Evolutionary conservation across 2,888 invertebrate species (phyloP).

Genomic region (Tachystola acroxantha): DNA sequence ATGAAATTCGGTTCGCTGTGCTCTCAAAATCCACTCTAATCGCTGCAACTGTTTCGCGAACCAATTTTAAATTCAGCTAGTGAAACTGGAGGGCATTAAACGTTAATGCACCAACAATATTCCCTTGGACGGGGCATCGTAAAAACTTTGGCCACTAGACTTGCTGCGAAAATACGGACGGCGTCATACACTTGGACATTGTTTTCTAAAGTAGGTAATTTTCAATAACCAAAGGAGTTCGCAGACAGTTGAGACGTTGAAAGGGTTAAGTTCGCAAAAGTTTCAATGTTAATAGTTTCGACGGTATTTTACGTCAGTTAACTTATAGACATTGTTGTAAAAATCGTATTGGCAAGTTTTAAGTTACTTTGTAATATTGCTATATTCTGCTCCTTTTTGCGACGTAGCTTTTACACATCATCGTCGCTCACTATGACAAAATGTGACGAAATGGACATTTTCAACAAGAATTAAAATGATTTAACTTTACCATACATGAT

Average conservation of each 20-base stretch:
- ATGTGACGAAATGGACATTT: too few relatives aligned
- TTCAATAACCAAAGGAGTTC: conserved; percentile 64
- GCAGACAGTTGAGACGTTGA: conserved; percentile 35
- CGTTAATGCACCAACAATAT: conserved; percentile 72
- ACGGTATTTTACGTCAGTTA: not conserved
- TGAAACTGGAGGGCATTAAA: conserved; percentile 56
- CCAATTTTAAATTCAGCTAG: conserved; percentile 62
- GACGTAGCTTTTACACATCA: too few relatives aligned
- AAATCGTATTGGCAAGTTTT: too few relatives aligned
- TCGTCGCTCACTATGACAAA: too few relatives aligned
- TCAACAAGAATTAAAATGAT: too few relatives aligned
- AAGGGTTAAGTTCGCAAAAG: not conserved
- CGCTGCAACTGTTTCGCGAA: conserved; percentile 47
- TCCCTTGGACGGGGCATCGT: conserved; percentile 55
- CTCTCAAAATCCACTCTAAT: conserved; percentile 31
- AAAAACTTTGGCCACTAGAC: conserved; percentile 64
- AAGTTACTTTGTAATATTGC: too few relatives aligned
- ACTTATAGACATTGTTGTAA: too few relatives aligned
- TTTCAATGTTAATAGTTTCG: not conserved
- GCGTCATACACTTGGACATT: conserved; percentile 60
- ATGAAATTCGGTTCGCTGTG: not conserved
- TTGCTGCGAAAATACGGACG: conserved; percentile 32
- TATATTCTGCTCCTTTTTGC: too few relatives aligned
- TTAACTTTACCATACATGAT: too few relatives aligned
- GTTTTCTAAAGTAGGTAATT: conserved; percentile 55